Conservation (phyloP, 1,140 invertebrate species). For the Zaprionus davidi region DNA sequence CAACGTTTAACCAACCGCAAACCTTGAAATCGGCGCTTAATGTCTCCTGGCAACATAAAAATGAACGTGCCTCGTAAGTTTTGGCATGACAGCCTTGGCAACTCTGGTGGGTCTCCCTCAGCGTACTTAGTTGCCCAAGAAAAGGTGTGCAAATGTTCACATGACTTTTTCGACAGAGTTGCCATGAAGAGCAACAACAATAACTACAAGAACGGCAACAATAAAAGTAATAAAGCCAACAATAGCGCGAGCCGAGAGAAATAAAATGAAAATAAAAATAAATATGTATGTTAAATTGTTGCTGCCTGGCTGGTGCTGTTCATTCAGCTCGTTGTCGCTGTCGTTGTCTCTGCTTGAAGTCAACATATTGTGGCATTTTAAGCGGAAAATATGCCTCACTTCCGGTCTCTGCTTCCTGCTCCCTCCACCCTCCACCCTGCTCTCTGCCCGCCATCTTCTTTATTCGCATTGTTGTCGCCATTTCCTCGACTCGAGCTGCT, state of each 20-base stretch:
- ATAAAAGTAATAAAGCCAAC: conserved; percentile 36
- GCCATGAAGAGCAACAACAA: conserved; percentile 11
- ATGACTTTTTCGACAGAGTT: conserved; percentile 52
- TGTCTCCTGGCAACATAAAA: conserved; percentile 10
- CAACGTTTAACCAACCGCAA: background rate
- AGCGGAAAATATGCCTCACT: conserved; percentile 77
- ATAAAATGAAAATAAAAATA: conserved; percentile 66
- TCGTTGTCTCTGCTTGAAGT: conserved; percentile 39
- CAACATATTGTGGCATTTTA: conserved; percentile 75
- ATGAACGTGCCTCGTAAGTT: background rate
- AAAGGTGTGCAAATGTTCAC: conserved; percentile 62
- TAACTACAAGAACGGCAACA: conserved; percentile 22
- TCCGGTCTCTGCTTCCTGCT: conserved; percentile 44
- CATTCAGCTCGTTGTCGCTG: background rate
- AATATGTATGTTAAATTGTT: conserved; percentile 41
- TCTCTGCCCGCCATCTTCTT: conserved; percentile 6
- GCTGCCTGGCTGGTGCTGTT: conserved; percentile 24
- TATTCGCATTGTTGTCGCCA: conserved; percentile 1
- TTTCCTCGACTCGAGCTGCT: background rate
- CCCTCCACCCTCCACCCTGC: background rate
- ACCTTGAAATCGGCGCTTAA: background rate
- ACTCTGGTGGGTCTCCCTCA: background rate
- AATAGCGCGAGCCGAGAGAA: conserved; percentile 53
- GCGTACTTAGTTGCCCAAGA: conserved; percentile 13
- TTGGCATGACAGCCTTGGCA: conserved; percentile 1